phyloP scores from a whole-genome alignment of 1,140 invertebrate genomes.

The Euura saliciscinereae region DNA sequence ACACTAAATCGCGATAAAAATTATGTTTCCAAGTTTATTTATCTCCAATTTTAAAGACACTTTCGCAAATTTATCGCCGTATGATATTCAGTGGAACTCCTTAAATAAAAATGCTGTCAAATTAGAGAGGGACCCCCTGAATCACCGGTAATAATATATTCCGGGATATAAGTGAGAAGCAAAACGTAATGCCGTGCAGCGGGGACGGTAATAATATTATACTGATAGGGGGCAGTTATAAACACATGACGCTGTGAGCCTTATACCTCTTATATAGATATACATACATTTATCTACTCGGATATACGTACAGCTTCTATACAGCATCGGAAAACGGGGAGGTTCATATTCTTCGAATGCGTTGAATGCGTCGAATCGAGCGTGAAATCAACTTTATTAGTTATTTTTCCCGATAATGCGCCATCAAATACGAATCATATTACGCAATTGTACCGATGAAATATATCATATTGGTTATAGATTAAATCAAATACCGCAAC shows the following conservation, averaged over 20 bases:
- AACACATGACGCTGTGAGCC: background rate
- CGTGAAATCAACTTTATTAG: conserved; percentile 7
- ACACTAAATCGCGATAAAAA: background rate
- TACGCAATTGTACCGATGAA: background rate
- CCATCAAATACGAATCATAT: conserved; percentile 1
- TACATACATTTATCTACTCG: background rate
- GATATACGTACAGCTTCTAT: background rate
- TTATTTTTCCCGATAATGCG: background rate
- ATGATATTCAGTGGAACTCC: background rate
- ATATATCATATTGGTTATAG: background rate
- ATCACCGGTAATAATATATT: conserved; percentile 7
- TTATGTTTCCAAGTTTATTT: background rate
- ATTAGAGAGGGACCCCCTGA: conserved; percentile 1
- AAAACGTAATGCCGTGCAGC: conserved; percentile 1
- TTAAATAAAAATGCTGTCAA: conserved; percentile 3
- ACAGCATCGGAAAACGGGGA: background rate
- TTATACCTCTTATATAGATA: background rate
- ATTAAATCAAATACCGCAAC: background rate
- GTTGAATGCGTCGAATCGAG: conserved; percentile 6
- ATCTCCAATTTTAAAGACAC: background rate
- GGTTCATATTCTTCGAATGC: background rate
- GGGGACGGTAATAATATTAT: conserved; percentile 7
- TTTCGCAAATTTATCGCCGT: background rate
- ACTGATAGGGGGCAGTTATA: conserved; percentile 7
- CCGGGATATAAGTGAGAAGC: conserved; percentile 5